These are phyloP conservation scores for Euzetes globulus DNA, from an alignment of 2,888 invertebrate genomes.

Conservation along the genomic window DNA sequence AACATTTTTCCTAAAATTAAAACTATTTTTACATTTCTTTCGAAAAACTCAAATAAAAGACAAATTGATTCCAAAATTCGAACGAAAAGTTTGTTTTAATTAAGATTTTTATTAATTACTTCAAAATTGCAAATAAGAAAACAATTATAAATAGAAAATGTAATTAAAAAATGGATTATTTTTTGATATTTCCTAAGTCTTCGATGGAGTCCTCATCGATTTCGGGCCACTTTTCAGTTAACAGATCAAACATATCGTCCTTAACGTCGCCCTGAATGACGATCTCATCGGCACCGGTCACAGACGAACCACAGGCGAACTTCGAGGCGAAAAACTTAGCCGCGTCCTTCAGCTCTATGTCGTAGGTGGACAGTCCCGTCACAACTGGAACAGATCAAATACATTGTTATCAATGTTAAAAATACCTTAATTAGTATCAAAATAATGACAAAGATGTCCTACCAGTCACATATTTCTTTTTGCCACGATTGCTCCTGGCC, in stretches of 20 bases:
- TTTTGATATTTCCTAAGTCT: constrained; percentile 75
- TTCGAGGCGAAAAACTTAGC: constrained; percentile 95
- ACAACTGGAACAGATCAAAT: constrained; percentile 57
- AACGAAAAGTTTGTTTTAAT: background rate
- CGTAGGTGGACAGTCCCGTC: constrained; percentile 87
- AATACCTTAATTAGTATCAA: background rate
- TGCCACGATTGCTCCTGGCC: constrained; percentile 85
- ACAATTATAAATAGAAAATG: background rate
- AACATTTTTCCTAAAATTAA: background rate
- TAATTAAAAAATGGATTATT: constrained; percentile 1
- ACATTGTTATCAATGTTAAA: background rate
- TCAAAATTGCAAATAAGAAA: background rate
- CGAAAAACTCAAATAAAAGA: no score
- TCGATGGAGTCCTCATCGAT: constrained; percentile 88
- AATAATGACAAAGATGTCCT: background rate
- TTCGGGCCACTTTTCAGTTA: constrained; percentile 97
- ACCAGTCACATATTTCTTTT: constrained; percentile 91
- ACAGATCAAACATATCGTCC: constrained; percentile 93
- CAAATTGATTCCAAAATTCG: no score
- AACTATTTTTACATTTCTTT: background rate
- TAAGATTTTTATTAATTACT: background rate
- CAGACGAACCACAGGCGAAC: constrained; percentile 98
- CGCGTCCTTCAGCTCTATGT: constrained; percentile 94
- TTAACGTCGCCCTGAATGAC: constrained; percentile 99
- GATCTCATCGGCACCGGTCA: constrained; percentile 97